Percentiles rank a stretch among this genome's conserved stretches.
phyloP scores from a whole-genome alignment of 2,888 invertebrate species.

The Eupithecia vulgata region DNA sequence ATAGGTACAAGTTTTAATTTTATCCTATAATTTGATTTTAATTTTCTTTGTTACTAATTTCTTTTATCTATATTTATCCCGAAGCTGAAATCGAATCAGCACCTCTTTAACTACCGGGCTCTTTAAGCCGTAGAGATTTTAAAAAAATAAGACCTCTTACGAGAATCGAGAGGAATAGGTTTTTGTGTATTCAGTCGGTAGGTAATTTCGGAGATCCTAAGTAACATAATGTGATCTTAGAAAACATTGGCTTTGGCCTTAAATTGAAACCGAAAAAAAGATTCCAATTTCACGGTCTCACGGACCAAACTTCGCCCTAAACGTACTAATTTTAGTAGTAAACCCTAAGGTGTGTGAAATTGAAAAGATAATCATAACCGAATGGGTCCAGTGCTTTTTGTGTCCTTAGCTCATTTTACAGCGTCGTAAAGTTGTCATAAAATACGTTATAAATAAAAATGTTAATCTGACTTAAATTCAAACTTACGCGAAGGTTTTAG shows the following conservation, averaged over 20 bases:
- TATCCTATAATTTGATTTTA: too few species aligned
- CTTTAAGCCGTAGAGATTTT: neutral
- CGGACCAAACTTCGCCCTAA: constrained; percentile 18
- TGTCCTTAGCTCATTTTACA: constrained; percentile 4
- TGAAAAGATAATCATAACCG: constrained; percentile 23
- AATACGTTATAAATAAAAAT: constrained; percentile 7
- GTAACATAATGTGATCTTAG: neutral
- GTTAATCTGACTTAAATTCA: constrained; percentile 1
- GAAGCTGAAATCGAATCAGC: neutral
- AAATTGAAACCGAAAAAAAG: constrained; percentile 34
- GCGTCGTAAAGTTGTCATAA: constrained; percentile 6
- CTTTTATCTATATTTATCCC: too few species aligned
- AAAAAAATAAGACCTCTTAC: neutral
- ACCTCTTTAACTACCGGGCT: neutral
- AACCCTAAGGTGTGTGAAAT: constrained; percentile 19
- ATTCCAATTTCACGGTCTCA: constrained; percentile 46
- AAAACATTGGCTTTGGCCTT: constrained; percentile 7
- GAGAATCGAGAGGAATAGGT: neutral
- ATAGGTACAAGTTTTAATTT: too few species aligned
- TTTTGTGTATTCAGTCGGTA: neutral
- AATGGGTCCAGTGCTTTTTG: neutral
- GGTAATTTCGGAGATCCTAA: neutral
- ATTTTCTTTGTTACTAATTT: too few species aligned
- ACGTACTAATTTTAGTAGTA: constrained; percentile 11
- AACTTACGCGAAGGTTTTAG: neutral